Evolutionary conservation across 2,888 invertebrate genomes (phyloP).

Genomic region (Xestoiulus laeticollis): DNA sequence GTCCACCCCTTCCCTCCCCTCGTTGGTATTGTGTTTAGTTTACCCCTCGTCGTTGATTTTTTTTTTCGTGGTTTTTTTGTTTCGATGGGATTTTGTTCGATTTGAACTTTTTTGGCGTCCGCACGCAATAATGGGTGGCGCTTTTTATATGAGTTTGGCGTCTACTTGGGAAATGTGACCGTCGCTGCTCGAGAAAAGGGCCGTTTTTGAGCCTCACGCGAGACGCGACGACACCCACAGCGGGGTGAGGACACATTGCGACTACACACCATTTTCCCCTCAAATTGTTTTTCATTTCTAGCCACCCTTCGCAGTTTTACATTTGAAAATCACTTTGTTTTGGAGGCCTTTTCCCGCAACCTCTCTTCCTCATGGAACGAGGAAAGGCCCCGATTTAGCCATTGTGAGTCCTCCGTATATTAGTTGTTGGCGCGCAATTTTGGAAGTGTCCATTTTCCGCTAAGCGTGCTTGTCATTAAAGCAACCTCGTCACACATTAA

Average conservation of each 20-base stretch:
- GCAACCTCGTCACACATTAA: slow-evolving; percentile 41
- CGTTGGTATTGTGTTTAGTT: not conserved
- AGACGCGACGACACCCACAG: too few relatives aligned
- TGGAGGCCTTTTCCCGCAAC: not conserved
- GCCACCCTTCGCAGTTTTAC: not conserved
- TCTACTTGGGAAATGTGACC: not conserved
- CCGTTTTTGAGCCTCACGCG: not conserved
- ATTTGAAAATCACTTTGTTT: slow-evolving; percentile 38
- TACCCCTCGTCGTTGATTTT: not conserved
- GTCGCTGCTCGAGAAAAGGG: not conserved
- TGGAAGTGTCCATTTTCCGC: slow-evolving; percentile 42
- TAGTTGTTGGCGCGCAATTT: slow-evolving; percentile 39
- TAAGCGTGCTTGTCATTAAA: slow-evolving; percentile 35
- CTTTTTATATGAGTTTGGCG: not conserved
- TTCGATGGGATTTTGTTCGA: not conserved
- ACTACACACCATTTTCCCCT: not conserved
- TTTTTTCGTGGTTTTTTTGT: not conserved
- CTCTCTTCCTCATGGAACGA: not conserved
- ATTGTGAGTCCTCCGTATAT: not conserved
- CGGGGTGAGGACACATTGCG: not conserved
- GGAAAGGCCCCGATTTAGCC: slow-evolving; percentile 25
- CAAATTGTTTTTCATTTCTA: not conserved
- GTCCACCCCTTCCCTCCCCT: not conserved
- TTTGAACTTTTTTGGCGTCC: not conserved
- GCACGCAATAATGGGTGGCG: not conserved